Conservation (phyloP, 2,888 invertebrate species). For the Lepidocyrtinus sp. region DNA sequence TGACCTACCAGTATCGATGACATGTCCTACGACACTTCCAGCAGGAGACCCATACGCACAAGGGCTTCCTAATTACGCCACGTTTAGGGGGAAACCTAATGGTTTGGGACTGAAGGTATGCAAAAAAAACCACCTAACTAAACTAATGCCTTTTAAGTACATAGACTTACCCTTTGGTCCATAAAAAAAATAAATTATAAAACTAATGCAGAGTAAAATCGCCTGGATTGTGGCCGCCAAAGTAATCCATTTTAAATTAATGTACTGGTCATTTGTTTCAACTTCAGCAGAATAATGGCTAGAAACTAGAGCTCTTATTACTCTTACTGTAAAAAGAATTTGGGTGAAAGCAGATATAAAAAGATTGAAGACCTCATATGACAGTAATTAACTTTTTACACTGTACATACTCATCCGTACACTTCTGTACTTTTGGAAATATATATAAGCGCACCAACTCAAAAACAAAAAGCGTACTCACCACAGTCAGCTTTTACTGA, state of each 20-base stretch:
- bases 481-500: conserved; percentile 2
- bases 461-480: background rate
- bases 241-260: conserved; percentile 36
- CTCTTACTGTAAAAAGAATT: background rate
- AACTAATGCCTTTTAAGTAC: conserved; percentile 19
- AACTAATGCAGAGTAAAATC: conserved; percentile 5
- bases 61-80: conserved; percentile 69
- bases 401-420: conserved; percentile 5
- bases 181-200: conserved; percentile 25
- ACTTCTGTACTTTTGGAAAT: background rate
- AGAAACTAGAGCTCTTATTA: background rate
- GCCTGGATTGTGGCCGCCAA: background rate
- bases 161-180: conserved; percentile 8
- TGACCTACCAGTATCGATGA: conserved; percentile 65
- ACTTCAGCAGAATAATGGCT: background rate
- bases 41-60: conserved; percentile 51
- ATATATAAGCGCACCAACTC: background rate
- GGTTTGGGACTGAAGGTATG: conserved; percentile 70
- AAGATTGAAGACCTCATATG: conserved; percentile 3
- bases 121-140: conserved; percentile 12
- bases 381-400: conserved; percentile 9
- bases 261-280: conserved; percentile 12
- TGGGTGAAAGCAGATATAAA: background rate
- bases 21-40: conserved; percentile 1
- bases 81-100: conserved; percentile 69